A percentile compares a stretch with the other conserved stretches of the same genome.
Evolutionary conservation across 2,113 vertebrate genomes (phyloP).

Genomic region (Stigmatopora nigra): DNA sequence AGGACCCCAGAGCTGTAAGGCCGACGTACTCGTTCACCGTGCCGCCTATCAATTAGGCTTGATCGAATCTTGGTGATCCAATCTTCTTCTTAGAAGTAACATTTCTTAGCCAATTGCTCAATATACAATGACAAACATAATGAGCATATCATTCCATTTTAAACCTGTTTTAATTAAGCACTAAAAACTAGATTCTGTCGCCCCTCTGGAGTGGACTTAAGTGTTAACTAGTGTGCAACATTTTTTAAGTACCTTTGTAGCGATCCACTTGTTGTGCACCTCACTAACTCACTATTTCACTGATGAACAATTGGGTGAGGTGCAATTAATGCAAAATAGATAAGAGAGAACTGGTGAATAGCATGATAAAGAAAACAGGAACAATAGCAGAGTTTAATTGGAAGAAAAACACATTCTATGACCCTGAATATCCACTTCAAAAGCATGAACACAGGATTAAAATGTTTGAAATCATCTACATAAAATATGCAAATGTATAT

Average conservation of each 20-base stretch:
- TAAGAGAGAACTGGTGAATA: slow-evolving; percentile 58
- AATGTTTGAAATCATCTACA: slow-evolving; percentile 21
- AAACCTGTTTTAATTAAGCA: slow-evolving; percentile 52
- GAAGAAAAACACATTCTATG: slow-evolving; percentile 44
- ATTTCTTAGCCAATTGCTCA: slow-evolving; percentile 18
- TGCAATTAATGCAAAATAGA: slow-evolving; percentile 60
- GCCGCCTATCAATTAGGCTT: too few relatives aligned
- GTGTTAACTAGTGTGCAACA: slow-evolving; percentile 43
- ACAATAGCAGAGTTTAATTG: slow-evolving; percentile 40
- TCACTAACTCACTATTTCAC: slow-evolving; percentile 37
- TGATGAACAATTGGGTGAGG: slow-evolving; percentile 46
- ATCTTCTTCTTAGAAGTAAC: slow-evolving; percentile 2
- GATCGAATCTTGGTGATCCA: too few relatives aligned
- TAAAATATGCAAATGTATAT: slow-evolving; percentile 36
- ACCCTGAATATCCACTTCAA: slow-evolving; percentile 47
- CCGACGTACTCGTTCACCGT: too few relatives aligned
- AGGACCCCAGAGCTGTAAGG: too few relatives aligned
- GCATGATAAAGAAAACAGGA: slow-evolving; percentile 40
- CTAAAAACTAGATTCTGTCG: slow-evolving; percentile 34
- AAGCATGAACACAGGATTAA: slow-evolving; percentile 6
- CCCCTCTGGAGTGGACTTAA: slow-evolving; percentile 33
- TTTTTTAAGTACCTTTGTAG: slow-evolving; percentile 44
- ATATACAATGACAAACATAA: slow-evolving; percentile 37
- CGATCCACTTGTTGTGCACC: slow-evolving; percentile 24
- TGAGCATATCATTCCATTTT: slow-evolving; percentile 45